Conservation (phyloP, 53 echinoderm and acorn worm species). For the Hippasteria phrygiana region DNA sequence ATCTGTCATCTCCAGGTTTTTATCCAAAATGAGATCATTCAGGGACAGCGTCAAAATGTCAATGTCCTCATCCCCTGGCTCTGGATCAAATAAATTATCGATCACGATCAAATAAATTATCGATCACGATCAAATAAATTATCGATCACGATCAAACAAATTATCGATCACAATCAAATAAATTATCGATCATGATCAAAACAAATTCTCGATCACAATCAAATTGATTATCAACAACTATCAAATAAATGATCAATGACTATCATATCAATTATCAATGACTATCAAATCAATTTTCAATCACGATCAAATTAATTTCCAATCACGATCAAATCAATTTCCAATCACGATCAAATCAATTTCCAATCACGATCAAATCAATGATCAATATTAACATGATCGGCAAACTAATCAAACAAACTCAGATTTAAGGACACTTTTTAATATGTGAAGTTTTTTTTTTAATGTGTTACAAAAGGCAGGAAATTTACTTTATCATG, state of each 20-base stretch:
- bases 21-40: constrained; percentile 88
- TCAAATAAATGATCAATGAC: not conserved
- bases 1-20: constrained; percentile 88
- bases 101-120: not conserved
- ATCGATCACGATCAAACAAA: not conserved
- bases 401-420: too few species aligned
- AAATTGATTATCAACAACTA: not conserved
- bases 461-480: too few species aligned
- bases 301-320: too few species aligned
- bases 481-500: too few species aligned
- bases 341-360: not conserved
- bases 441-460: too few species aligned
- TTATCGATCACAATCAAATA: not conserved
- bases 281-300: not conserved
- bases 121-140: not conserved
- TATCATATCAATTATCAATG: not conserved
- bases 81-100: constrained; percentile 45
- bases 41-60: constrained; percentile 82
- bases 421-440: too few species aligned
- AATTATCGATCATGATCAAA: too few species aligned
- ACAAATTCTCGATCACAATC: too few species aligned
- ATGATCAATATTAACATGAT: too few species aligned
- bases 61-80: constrained; percentile 91
- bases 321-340: not conserved
- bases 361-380: not conserved